These are phyloP conservation scores for Lasioglossum morio DNA, from an alignment of 2,888 invertebrate species.

Conservation along the genomic window DNA sequence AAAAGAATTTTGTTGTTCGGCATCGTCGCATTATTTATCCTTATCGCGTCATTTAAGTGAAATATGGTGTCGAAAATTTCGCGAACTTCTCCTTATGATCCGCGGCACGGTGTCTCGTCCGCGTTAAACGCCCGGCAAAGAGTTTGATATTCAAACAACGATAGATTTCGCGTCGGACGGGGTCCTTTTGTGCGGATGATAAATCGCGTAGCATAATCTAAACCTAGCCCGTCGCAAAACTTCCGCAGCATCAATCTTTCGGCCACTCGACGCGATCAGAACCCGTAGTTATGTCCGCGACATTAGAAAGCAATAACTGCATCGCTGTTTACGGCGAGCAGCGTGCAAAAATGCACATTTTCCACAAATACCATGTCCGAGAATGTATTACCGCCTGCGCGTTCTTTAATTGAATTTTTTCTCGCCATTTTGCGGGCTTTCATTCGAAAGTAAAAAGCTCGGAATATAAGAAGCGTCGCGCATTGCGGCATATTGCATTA, in stretches of 20 bases:
- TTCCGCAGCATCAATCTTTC: constrained; percentile 44
- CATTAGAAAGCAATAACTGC: constrained; percentile 10
- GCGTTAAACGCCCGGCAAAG: constrained; percentile 31
- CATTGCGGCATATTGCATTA: not conserved
- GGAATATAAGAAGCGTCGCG: not conserved
- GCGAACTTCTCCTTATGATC: constrained; percentile 1
- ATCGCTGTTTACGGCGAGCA: not conserved
- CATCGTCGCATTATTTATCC: not conserved
- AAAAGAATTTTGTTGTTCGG: not conserved
- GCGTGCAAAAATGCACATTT: not conserved
- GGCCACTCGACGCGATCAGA: constrained; percentile 16
- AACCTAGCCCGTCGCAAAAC: constrained; percentile 19
- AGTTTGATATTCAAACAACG: constrained; percentile 40
- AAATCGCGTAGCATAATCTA: constrained; percentile 32
- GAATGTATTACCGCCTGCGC: not conserved
- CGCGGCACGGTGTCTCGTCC: not conserved
- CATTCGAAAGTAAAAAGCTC: not conserved
- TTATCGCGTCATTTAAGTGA: not conserved
- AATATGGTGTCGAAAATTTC: constrained; percentile 15
- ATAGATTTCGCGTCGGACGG: constrained; percentile 36
- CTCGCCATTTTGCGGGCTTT: not conserved
- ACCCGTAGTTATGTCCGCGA: constrained; percentile 31
- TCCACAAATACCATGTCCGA: not conserved
- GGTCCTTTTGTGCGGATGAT: constrained; percentile 38
- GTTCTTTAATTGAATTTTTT: not conserved